phyloP scores from a whole-genome alignment of 35 echinoderm and acorn worm species.

The Ophioderma brevispina region DNA sequence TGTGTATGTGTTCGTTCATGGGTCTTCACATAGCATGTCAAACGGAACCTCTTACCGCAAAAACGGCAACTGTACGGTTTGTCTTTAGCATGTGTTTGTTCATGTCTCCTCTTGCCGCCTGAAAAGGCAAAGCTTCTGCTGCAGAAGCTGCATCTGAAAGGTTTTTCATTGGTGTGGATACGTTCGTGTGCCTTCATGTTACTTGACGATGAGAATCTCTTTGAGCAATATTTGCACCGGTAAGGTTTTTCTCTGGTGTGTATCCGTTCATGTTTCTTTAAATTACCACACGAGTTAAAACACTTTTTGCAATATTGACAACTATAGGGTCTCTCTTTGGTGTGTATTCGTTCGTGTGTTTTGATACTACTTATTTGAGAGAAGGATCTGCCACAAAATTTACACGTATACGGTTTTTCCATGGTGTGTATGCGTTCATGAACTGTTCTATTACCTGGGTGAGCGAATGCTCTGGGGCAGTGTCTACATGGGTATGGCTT shows the following conservation, averaged over 20 bases:
- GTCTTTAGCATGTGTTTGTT: not conserved
- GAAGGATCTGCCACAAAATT: not conserved
- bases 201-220: too few relatives aligned
- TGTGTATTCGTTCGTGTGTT: too few relatives aligned
- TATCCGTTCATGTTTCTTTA: too few relatives aligned
- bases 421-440: not conserved
- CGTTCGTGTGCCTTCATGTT: not conserved
- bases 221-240: too few relatives aligned
- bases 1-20: too few relatives aligned
- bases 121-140: not conserved
- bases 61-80: not conserved
- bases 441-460: not conserved
- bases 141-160: not conserved
- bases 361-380: too few relatives aligned
- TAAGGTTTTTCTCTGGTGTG: too few relatives aligned
- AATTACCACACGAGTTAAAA: too few relatives aligned
- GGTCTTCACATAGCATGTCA: too few relatives aligned
- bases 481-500: not conserved
- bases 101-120: not conserved
- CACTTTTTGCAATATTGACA: too few relatives aligned
- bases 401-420: not conserved
- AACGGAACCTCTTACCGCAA: not conserved
- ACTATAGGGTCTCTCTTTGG: too few relatives aligned
- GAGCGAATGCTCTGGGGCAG: not conserved
- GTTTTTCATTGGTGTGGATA: not conserved